These are phyloP conservation scores for Daktulosphaira vitifoliae DNA, from an alignment of 1,140 invertebrate genomes.

Conservation along the genomic window DNA sequence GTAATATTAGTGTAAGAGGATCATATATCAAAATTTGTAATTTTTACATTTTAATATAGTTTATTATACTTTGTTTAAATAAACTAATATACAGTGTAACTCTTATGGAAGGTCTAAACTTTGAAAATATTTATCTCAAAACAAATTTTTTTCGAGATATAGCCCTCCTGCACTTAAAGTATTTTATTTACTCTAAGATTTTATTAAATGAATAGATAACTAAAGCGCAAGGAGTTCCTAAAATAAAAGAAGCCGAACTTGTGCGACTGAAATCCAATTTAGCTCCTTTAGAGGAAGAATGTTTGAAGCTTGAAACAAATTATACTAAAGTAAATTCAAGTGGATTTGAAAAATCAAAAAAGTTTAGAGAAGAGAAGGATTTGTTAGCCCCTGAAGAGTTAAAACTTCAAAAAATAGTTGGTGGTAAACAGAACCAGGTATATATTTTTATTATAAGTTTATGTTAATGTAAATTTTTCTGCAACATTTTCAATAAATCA, in stretches of 20 bases:
- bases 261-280: background rate
- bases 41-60: too few relatives aligned
- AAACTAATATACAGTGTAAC: too few relatives aligned
- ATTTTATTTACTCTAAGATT: too few relatives aligned
- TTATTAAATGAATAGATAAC: constrained; percentile 3
- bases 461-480: too few relatives aligned
- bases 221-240: constrained; percentile 11
- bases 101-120: too few relatives aligned
- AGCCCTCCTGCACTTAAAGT: too few relatives aligned
- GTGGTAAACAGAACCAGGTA: constrained; percentile 19
- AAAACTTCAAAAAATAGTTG: constrained; percentile 6
- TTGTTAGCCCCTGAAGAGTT: background rate
- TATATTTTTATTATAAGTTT: background rate
- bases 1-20: too few relatives aligned
- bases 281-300: background rate
- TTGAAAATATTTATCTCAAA: too few relatives aligned
- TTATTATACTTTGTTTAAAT: too few relatives aligned
- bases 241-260: constrained; percentile 19
- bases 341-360: constrained; percentile 27
- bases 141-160: too few relatives aligned
- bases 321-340: constrained; percentile 28
- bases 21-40: too few relatives aligned
- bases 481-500: too few relatives aligned
- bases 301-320: constrained; percentile 3
- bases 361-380: constrained; percentile 23